Base-by-base conservation (phyloP, 2,113 vertebrate genomes). In the Collichthys lucidus region DNA sequence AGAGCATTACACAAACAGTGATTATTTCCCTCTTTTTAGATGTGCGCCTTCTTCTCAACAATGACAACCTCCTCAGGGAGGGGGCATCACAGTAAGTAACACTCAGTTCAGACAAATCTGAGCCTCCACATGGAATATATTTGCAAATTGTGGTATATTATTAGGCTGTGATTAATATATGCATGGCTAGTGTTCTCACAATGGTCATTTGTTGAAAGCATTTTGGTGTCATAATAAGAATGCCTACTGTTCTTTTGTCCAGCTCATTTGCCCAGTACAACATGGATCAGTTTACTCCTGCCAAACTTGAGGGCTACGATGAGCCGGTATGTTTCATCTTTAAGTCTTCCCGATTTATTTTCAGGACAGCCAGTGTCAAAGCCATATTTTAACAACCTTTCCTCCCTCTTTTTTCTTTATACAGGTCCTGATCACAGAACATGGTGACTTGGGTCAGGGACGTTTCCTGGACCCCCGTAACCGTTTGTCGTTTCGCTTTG, bases 201-300 rank as follows among this genome's bases (percentile, higher is more conserved):
- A 7, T 50, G 22, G 19, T 59, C 46, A 14, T 55, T 12, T 55
- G 15, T 60, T 42, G 10, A 14, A 49, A 29, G 22, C 7, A 11
- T n/a, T 60, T 26, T 60, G 9, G 5, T 71, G 20, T 63, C 4
- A 31, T 20, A 1, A 57, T 57, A 67, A 67, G 0, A 70, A 76
- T 64, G 11, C 7, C 10, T 7, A 42, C n/a, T 49, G 4, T 17
- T 56, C 14, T 6, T 26, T 40, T 63, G 87, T 90, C 55, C 80
- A 99, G 98, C 94, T 98, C 98, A 60, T 99, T 99, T 96, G 98
- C 98, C 94, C 97, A 99, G 91, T 99, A 99, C 94, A 99, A 99
- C 92, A 95, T 99, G 97, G 98, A 99, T 95, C 98, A 99, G 92
- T 99, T 99, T 93, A 98, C 97, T 83, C 98, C 98, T 88, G 97